Conservation (phyloP, 2,113 vertebrate genomes). For the Dasyurus viverrinus region DNA sequence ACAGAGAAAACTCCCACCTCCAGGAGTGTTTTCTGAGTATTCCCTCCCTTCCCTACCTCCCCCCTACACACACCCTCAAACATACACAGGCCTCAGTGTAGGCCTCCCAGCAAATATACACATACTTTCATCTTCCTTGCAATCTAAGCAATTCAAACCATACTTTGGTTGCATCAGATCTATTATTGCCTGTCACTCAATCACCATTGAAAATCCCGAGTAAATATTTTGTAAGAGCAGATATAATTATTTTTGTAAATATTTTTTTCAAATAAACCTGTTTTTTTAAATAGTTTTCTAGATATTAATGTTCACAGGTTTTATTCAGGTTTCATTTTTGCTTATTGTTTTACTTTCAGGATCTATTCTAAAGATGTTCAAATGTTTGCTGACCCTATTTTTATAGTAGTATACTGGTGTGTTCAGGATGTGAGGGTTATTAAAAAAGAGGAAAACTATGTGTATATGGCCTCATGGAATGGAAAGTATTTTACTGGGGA, state of each 20-base stretch:
- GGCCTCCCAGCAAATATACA: neutral
- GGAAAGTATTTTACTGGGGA: neutral
- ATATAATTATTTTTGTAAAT: neutral
- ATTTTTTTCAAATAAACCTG: neutral
- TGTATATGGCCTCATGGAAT: neutral
- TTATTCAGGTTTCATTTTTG: neutral
- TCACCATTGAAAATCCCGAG: neutral
- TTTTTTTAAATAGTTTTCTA: neutral
- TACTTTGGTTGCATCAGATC: neutral
- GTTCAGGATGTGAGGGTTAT: neutral
- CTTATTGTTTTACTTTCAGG: neutral
- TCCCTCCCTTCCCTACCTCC: neutral
- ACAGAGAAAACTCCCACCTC: no score
- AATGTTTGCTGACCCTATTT: neutral
- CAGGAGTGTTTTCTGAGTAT: neutral
- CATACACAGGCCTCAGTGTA: neutral
- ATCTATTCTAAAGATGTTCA: neutral
- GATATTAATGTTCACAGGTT: neutral
- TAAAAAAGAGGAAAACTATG: neutral
- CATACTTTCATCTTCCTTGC: neutral
- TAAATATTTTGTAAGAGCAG: neutral
- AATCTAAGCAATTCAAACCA: neutral
- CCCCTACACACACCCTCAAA: neutral
- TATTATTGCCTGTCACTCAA: neutral
- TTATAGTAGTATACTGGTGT: neutral